Percentiles rank a stretch among this genome's conserved stretches.
phyloP scores from a whole-genome alignment of 2,113 vertebrate genomes.

The Podarcis raffonei region DNA sequence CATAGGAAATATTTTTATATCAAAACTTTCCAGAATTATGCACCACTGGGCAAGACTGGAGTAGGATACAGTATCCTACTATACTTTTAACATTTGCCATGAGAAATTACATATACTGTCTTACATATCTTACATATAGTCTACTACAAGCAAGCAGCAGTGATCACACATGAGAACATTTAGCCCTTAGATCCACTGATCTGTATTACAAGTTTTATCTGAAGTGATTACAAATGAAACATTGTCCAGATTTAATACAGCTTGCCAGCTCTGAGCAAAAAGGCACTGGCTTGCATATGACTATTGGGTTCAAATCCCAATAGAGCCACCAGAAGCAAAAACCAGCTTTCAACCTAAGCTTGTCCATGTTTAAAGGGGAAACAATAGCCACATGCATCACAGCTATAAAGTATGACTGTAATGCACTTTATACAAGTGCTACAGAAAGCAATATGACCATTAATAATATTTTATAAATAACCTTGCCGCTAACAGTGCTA shows the following conservation, averaged over 20 bases:
- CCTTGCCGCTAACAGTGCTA: neutral
- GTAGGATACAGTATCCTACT: neutral
- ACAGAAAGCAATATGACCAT: neutral
- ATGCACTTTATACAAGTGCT: neutral
- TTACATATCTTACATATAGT: neutral
- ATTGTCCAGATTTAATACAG: neutral
- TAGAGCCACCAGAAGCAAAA: neutral
- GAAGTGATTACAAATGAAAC: neutral
- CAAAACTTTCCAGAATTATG: too few relatives aligned
- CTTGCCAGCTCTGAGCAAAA: neutral
- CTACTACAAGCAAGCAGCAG: neutral
- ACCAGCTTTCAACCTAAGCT: neutral
- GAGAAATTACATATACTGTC: neutral
- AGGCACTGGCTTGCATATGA: neutral
- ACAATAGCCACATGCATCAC: neutral
- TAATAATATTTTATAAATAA: neutral
- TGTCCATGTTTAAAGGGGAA: neutral
- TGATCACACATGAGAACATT: neutral
- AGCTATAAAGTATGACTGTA: too few relatives aligned
- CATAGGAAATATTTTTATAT: too few relatives aligned
- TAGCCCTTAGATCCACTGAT: neutral
- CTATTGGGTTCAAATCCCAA: neutral
- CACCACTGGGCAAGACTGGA: neutral
- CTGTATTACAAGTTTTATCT: neutral
- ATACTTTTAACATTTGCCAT: neutral